A percentile compares a stretch with the other conserved stretches of the same genome.
These are phyloP conservation scores for Cranoglanis bouderius DNA, from an alignment of 2,113 vertebrate genomes.

Conservation along the genomic window DNA sequence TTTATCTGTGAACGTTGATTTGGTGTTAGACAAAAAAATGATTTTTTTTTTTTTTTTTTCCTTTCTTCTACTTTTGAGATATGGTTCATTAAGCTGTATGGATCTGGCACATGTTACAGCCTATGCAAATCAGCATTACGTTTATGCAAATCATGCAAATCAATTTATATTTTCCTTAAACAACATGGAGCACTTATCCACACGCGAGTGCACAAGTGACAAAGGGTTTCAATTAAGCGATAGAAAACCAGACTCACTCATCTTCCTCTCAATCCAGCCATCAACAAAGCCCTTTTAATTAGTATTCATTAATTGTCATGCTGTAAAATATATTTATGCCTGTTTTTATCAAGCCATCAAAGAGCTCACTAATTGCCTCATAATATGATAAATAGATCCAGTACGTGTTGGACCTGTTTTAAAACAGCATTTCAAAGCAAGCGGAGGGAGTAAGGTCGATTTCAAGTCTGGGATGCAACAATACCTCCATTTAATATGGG, in stretches of 20 bases:
- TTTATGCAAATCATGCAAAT: conserved; percentile 57
- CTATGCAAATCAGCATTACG: conserved; percentile 42
- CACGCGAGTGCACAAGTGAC: conserved; percentile 53
- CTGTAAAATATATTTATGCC: conserved; percentile 67
- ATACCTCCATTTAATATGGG: conserved; percentile 33
- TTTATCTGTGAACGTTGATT: neutral
- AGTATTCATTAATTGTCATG: conserved; percentile 75
- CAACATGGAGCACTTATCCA: conserved; percentile 55
- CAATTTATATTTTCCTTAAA: conserved; percentile 49
- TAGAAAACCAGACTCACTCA: conserved; percentile 54
- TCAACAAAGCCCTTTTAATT: conserved; percentile 76
- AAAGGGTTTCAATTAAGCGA: conserved; percentile 59
- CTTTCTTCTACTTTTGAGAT: conserved; percentile 9
- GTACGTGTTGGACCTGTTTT: conserved; percentile 50
- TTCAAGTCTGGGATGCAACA: conserved; percentile 40
- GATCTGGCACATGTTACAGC: conserved; percentile 23
- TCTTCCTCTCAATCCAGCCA: conserved; percentile 62
- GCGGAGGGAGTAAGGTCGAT: conserved; percentile 32
- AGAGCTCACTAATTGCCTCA: conserved; percentile 73
- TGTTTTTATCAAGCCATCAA: conserved; percentile 66
- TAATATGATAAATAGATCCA: conserved; percentile 59
- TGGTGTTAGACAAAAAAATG: neutral
- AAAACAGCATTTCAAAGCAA: conserved; percentile 55
- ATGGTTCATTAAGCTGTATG: conserved; percentile 8
- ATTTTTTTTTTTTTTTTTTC: neutral